Evolutionary conservation across 1,140 invertebrate species (phyloP), one percentile per base, ranked within the genome.

Genomic region (Akabosia matsudoensis): DNA sequence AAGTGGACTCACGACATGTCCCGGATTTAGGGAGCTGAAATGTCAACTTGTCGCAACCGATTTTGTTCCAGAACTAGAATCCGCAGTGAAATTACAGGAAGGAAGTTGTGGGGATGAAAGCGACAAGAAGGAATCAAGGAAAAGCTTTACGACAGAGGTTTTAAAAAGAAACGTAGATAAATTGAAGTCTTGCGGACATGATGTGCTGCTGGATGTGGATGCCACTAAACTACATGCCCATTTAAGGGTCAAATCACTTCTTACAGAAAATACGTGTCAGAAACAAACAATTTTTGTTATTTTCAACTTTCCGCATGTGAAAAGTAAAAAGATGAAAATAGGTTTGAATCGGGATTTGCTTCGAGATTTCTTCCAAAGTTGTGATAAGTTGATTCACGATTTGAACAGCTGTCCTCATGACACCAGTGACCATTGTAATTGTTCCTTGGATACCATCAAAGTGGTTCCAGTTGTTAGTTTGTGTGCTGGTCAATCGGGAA

Each of bases 401-500:
- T 61, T 24, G 31, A 67, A 67, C 7, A 45, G 13, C 24, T 30
- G 31, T 10, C 26, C 13, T 30, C 13, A 67, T 30, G 61, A 67
- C 1, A 22, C 10, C 31, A 31, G 31, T 28, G 37, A 45, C 37
- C 18, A 18, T 45, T 45, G 7, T 45, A 45, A 45, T 45, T 45
- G 7, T 45, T 45, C 37, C 18, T 7, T 45, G 37, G 18, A 45
- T 45, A n/a, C n/a, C n/a, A n/a, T 51, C 10, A 81, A 84, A 74
- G 88, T 88, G 14, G 74, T 82, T 67, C 82, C 90, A 28, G 82
- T 88, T 74, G 85, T 90, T 70, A 86, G 87, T 37, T 81, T 90
- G 1, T 90, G 89, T 79, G 85, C 87, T 82, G 89, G 89, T 70
- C 89, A 90, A 84, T 89, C 89, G 75, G 89, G 89, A n/a, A 89